Evolutionary conservation across 1,140 invertebrate genomes (phyloP).

Genomic region (Micrasema longulum): DNA sequence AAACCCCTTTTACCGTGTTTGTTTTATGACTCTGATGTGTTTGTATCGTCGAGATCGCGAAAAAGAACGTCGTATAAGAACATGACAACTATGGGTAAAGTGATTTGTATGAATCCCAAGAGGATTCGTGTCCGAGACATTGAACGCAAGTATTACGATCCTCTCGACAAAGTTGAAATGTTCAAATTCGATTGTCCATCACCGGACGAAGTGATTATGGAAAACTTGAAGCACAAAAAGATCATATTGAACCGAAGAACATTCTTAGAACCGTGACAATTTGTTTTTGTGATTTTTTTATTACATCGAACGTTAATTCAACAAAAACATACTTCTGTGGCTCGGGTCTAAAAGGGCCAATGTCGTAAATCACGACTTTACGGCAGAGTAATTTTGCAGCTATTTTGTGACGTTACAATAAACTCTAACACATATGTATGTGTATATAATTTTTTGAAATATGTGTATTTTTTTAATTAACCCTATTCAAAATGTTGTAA

Average conservation of each 20-base stretch:
- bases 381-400: too few relatives aligned
- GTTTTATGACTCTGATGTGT: not conserved
- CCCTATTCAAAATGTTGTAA: too few relatives aligned
- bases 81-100: constrained; percentile 21
- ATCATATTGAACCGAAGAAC: not conserved
- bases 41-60: not conserved
- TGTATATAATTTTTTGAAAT: too few relatives aligned
- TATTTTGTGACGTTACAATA: too few relatives aligned
- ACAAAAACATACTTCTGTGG: too few relatives aligned
- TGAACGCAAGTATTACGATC: constrained; percentile 16
- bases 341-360: too few relatives aligned
- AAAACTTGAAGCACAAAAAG: constrained; percentile 24
- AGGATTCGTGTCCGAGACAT: not conserved
- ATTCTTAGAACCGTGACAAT: constrained; percentile 16
- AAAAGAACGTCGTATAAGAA: constrained; percentile 21
- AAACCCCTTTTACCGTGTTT: constrained; percentile 3
- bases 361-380: too few relatives aligned
- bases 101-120: constrained; percentile 20
- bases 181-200: constrained; percentile 23
- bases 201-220: constrained; percentile 21
- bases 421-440: too few relatives aligned
- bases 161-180: constrained; percentile 4
- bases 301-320: too few relatives aligned
- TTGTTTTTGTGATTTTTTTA: too few relatives aligned
- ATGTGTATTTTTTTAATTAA: too few relatives aligned